These are phyloP conservation scores for Pristiophorus japonicus DNA, from an alignment of 2,113 vertebrate species.

Conservation along the genomic window DNA sequence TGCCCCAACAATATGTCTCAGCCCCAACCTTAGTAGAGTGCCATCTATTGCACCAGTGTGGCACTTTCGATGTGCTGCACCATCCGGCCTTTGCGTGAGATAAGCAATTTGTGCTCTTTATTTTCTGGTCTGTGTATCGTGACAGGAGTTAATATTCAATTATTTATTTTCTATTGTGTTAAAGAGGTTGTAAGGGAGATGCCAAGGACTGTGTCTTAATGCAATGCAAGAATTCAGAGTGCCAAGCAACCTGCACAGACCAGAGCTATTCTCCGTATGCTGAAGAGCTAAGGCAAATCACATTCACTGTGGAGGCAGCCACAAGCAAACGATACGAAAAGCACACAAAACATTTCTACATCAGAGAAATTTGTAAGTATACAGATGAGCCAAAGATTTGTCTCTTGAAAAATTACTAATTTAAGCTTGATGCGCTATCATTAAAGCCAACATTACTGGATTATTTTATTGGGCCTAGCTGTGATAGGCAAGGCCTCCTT, in stretches of 20 bases:
- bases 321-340: slow-evolving; percentile 6
- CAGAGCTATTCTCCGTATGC: slow-evolving; percentile 10
- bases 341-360: not conserved
- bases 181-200: not conserved
- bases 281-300: not conserved
- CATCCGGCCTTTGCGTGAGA: not conserved
- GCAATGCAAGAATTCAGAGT: not conserved
- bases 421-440: not conserved
- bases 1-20: not conserved
- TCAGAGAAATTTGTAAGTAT: slow-evolving; percentile 33
- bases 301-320: slow-evolving; percentile 9
- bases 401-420: not conserved
- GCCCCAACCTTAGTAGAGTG: not conserved
- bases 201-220: not conserved
- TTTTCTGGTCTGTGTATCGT: not conserved
- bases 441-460: not conserved
- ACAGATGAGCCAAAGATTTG: not conserved
- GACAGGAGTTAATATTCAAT: not conserved
- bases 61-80: not conserved
- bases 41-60: not conserved
- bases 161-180: not conserved
- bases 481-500: not conserved
- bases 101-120: not conserved
- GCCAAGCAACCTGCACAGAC: slow-evolving; percentile 7
- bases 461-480: not conserved